Base-by-base conservation (phyloP, 2,797 vertebrate species). In the Coccyzus lansbergi region DNA sequence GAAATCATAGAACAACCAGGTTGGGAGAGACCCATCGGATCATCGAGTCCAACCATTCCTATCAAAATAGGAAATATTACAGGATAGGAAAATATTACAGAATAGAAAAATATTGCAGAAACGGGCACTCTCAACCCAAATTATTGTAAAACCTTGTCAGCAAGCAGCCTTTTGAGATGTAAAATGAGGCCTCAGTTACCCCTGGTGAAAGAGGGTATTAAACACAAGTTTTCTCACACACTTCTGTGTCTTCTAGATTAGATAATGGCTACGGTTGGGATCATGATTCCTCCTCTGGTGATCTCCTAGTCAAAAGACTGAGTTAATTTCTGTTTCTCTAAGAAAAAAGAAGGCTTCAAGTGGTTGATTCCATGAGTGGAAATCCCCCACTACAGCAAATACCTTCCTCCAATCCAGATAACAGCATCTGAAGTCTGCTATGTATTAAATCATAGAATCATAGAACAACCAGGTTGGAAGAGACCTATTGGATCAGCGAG, bases 371-470 rank as follows among this genome's bases (percentile, higher is more conserved):
- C 10, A 31, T 6, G 28, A 83, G 36, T 7, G 6, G 71, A 84
- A 90, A 86, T 72, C 31, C 31, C 18, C 20, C 49, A 29, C 21
- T 90, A 29, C 20, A 44, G 67, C 75, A 92, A 84, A 75, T 83
- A 79, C 21, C 51, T 86, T 94, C 63, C 46, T 46, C 33, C 36
- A 53, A 40, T 83, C 60, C 0, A 0, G 52, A 72, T 93, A 82
- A 52, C 34, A 52, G 31, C 26, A 7, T 70, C 78, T 87, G 70
- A 82, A 83, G 86, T 89, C 79, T 77, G 18, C 64, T 88, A 33
- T 59, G 24, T 90, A 33, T 92, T 80, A 86, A 88, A 65, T 76
- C n/a, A n/a, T n/a, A n/a, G n/a, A n/a, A n/a, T n/a, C n/a, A n/a
- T n/a, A n/a, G n/a, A n/a, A n/a, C n/a, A n/a, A n/a, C n/a, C n/a